Conservation (phyloP, 2,797 vertebrate genomes). For the Sebastes ruberrimus region DNA sequence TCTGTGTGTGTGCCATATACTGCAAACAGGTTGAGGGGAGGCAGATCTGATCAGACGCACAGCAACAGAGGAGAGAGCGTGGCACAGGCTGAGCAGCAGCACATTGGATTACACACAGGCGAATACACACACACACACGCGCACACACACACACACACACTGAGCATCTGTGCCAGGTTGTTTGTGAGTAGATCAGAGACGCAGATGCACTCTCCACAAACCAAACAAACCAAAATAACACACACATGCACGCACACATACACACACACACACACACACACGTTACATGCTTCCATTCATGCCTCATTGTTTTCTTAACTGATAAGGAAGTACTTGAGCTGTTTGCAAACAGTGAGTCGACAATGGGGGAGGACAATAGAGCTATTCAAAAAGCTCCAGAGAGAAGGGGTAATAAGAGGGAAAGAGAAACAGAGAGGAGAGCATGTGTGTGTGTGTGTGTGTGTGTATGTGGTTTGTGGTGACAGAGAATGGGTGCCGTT, state of each 20-base stretch:
- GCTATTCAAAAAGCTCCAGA: conserved; percentile 30
- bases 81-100: conserved; percentile 79
- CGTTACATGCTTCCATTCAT: conserved; percentile 31
- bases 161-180: conserved; percentile 31
- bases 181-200: conserved; percentile 29
- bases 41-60: conserved; percentile 86
- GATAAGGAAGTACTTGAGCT: conserved; percentile 66
- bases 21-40: conserved; percentile 83
- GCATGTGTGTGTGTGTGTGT: not conserved
- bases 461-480: conserved; percentile 6
- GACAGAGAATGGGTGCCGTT: conserved; percentile 14
- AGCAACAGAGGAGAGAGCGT: conserved; percentile 83
- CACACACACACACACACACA: not conserved
- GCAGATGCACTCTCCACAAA: conserved; percentile 29
- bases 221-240: conserved; percentile 28
- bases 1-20: conserved; percentile 60
- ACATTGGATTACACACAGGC: conserved; percentile 78
- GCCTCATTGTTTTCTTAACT: conserved; percentile 49
- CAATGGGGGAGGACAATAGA: conserved; percentile 52
- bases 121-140: conserved; percentile 55
- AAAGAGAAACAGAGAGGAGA: conserved; percentile 1
- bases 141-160: not conserved
- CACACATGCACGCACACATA: not conserved
- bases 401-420: conserved; percentile 25
- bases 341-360: conserved; percentile 59